A percentile compares a stretch with the other conserved stretches of the same genome.
Evolutionary conservation across 1,140 invertebrate species (phyloP).

Genomic region (Orchestia grillus): DNA sequence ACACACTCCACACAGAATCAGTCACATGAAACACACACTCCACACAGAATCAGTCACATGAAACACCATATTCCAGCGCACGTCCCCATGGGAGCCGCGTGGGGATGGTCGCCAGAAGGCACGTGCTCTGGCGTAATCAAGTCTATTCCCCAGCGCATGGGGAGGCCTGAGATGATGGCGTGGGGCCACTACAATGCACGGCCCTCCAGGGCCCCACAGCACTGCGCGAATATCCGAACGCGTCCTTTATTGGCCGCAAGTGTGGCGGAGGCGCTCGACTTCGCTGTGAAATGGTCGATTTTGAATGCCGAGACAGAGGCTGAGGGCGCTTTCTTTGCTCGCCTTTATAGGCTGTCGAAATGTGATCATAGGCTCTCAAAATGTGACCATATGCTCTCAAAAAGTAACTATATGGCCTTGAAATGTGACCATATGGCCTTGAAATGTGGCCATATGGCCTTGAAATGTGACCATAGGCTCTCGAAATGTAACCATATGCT

Average conservation of each 20-base stretch:
- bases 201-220: background rate
- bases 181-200: background rate
- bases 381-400: too few species aligned
- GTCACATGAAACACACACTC: background rate
- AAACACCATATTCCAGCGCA: too few species aligned
- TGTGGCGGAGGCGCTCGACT: background rate
- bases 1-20: background rate
- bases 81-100: too few species aligned
- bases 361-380: too few species aligned
- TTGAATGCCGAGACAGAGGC: background rate
- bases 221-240: background rate
- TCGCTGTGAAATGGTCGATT: background rate
- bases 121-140: background rate
- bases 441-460: too few species aligned
- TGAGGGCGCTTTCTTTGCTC: background rate
- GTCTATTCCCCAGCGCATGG: background rate
- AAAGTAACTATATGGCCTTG: too few species aligned
- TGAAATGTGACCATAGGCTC: too few species aligned
- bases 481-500: too few species aligned
- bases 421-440: too few species aligned
- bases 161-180: background rate
- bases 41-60: background rate
- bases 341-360: background rate
- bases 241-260: slow-evolving; percentile 8
- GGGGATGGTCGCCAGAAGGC: background rate